Base-by-base conservation (phyloP, 2,888 invertebrate genomes). In the Drosophila neotestacea region DNA sequence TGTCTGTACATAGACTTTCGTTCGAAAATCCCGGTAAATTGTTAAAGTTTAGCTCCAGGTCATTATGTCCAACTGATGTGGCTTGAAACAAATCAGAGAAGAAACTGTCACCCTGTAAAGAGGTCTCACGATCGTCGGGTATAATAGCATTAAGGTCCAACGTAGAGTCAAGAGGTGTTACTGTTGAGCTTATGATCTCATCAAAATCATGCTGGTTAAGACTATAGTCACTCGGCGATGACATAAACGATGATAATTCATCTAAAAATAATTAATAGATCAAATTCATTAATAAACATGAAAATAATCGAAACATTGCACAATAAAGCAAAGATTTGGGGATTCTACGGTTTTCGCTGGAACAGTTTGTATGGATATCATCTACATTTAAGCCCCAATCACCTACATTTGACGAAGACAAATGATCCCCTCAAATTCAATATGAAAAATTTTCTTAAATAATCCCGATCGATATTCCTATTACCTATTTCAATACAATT, bases 151-250 rank as follows among this genome's bases (percentile, higher is more conserved):
- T 80, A 4, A 90, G 71, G 36, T 89, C 86, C 56, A 89, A 56
- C 1, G 90, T 82, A 28, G 86, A 76, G 67, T 90, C 88, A 28
- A 91, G 76, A 16, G 87, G 81, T 0, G 87, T 84, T 55, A 88
- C 88, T 9, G 91, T 88, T 13, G 89, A 85, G 41, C 87, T 85
- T 55, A 91, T 77, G 55, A 91, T 91, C 38, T 91, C 92, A 34
- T 91, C 90, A 54, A 91, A 79, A 68, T 89, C 89, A 71, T 89
- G 85, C 4, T 68, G 73, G 46, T 70, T 64, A 2, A 91, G 75
- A 41, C 85, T 81, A 59, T 90, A 90, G 44, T 89, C 88, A 38
- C 77, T 84, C 0, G 88, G 77, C 46, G 84, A 77, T 46, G 87
- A 83, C 58, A 86, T 76, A 58, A 83, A 77, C 50, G 88, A 84